Evolutionary conservation across 1,140 invertebrate genomes (phyloP).

Genomic region (Steinernema khuongi): DNA sequence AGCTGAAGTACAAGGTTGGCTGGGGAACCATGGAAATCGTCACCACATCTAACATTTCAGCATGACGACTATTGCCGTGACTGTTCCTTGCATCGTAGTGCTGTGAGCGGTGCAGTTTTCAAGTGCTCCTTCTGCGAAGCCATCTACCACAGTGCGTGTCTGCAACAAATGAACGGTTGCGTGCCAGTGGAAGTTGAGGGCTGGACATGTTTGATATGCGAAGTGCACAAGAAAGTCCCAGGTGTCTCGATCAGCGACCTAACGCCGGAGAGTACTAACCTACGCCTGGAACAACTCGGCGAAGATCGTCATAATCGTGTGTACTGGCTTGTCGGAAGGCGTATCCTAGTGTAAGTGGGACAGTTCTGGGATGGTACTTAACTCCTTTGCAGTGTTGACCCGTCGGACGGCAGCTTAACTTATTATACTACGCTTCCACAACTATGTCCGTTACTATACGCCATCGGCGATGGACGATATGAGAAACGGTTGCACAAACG

Average conservation of each 20-base stretch:
- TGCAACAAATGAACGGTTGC: not conserved
- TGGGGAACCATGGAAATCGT: not conserved
- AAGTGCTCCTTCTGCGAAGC: constrained; percentile 1
- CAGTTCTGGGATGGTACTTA: not conserved
- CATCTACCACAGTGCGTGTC: not conserved
- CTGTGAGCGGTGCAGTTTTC: not conserved
- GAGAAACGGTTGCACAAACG: not conserved
- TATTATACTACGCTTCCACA: constrained; percentile 37
- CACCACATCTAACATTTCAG: not conserved
- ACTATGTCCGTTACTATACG: constrained; percentile 21
- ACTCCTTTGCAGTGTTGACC: constrained; percentile 30
- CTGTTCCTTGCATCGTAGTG: not conserved
- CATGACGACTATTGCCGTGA: not conserved
- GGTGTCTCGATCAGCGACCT: not conserved
- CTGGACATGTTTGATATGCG: not conserved
- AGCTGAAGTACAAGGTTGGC: constrained; percentile 1
- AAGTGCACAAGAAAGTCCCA: not conserved
- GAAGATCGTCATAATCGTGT: constrained; percentile 33
- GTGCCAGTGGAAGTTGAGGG: not conserved
- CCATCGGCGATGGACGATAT: constrained; percentile 14
- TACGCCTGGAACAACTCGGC: constrained; percentile 29
- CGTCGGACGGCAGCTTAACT: not conserved
- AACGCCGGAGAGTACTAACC: not conserved
- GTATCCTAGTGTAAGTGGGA: constrained; percentile 32
- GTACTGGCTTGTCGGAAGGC: constrained; percentile 34